A percentile compares a stretch with the other conserved stretches of the same genome.
Conservation (phyloP, 2,797 vertebrate genomes). For the Melanotaenia boesemani region DNA sequence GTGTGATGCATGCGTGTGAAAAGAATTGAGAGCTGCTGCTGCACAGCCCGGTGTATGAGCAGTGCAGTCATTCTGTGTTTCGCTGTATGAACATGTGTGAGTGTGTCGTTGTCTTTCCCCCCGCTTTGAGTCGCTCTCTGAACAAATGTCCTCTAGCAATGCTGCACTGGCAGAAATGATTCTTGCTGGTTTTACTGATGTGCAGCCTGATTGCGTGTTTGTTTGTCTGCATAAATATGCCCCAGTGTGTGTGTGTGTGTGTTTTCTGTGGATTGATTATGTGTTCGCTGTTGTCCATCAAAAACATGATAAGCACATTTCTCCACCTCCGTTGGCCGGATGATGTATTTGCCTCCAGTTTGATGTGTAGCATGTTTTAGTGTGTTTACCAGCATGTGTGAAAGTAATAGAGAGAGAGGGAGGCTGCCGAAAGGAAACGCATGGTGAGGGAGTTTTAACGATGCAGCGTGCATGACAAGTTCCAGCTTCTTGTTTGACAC, state of each 20-base stretch:
- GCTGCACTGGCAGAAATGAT: slow-evolving; percentile 70
- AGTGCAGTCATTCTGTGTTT: slow-evolving; percentile 68
- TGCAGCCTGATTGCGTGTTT: slow-evolving; percentile 64
- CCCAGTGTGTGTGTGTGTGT: slow-evolving; percentile 31
- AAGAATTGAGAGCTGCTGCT: slow-evolving; percentile 33
- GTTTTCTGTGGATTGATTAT: slow-evolving; percentile 36
- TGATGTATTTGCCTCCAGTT: slow-evolving; percentile 41
- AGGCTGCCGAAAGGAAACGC: slow-evolving; percentile 41
- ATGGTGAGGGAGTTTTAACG: slow-evolving; percentile 64
- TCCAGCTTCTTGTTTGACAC: slow-evolving; percentile 61
- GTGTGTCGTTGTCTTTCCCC: slow-evolving; percentile 41
- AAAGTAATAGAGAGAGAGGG: slow-evolving; percentile 16
- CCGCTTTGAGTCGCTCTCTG: slow-evolving; percentile 47
- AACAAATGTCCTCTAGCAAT: slow-evolving; percentile 66
- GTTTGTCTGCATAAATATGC: slow-evolving; percentile 40
- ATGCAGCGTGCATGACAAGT: slow-evolving; percentile 76
- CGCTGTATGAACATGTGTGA: slow-evolving; percentile 63
- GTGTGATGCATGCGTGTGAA: slow-evolving; percentile 34
- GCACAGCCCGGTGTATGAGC: slow-evolving; percentile 61
- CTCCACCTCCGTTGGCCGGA: slow-evolving; percentile 5
- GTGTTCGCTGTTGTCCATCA: slow-evolving; percentile 40
- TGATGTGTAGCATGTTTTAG: slow-evolving; percentile 35
- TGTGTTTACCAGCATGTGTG: slow-evolving; percentile 54
- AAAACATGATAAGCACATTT: slow-evolving; percentile 23
- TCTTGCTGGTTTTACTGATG: slow-evolving; percentile 63